Conservation (phyloP, 2,888 invertebrate genomes). For the Charanyca ferruginea region DNA sequence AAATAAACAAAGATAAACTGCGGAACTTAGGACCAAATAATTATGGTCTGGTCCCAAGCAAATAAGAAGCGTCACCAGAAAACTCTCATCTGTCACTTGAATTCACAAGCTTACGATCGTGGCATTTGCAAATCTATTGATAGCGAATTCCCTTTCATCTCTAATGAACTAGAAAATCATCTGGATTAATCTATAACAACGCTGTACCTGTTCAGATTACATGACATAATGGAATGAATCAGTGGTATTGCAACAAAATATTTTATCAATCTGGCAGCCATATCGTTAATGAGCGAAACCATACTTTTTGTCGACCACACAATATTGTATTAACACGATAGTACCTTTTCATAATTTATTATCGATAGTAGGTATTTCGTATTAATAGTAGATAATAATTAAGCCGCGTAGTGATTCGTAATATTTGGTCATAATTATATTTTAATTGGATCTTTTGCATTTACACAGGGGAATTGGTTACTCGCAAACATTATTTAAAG, state of each 20-base stretch:
- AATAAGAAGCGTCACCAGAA: no score
- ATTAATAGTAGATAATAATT: not conserved
- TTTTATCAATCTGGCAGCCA: constrained; percentile 16
- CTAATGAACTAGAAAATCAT: constrained; percentile 22
- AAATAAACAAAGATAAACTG: not conserved
- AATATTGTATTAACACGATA: constrained; percentile 5
- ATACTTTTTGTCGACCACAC: constrained; percentile 27
- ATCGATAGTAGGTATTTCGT: not conserved
- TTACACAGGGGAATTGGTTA: no score
- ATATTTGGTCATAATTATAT: not conserved
- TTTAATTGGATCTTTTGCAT: not conserved
- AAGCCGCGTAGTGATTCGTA: not conserved
- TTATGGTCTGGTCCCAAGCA: not conserved
- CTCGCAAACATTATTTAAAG: no score
- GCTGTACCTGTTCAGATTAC: constrained; percentile 1
- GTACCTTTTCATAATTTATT: not conserved
- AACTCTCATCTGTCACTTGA: not conserved
- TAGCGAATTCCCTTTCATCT: not conserved
- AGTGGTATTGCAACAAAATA: constrained; percentile 13
- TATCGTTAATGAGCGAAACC: constrained; percentile 32
- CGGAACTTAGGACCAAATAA: not conserved
- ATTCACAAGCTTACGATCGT: not conserved
- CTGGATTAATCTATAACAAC: constrained; percentile 5
- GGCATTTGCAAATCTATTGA: constrained; percentile 5
- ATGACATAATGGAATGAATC: constrained; percentile 27